phyloP scores from a whole-genome alignment of 2,797 vertebrate genomes.

The Enteromius viviparus region DNA sequence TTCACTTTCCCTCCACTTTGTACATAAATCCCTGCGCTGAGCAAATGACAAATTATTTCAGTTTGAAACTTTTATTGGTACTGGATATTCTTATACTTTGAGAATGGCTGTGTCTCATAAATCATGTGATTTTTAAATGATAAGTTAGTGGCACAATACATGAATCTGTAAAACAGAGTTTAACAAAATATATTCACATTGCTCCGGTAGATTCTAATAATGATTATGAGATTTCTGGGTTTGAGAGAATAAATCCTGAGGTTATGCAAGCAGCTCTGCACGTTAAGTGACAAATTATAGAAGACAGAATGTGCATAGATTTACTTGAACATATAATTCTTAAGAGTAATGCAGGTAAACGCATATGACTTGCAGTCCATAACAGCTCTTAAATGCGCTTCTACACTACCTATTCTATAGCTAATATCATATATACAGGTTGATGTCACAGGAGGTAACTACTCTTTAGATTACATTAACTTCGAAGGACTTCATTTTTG shows the following conservation, averaged over 20 bases:
- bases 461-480: conserved; percentile 5
- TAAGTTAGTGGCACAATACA: conserved; percentile 23
- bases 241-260: conserved; percentile 19
- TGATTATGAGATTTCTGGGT: conserved; percentile 31
- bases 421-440: neutral
- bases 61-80: conserved; percentile 7
- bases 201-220: conserved; percentile 27
- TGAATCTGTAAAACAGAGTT: conserved; percentile 34
- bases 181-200: conserved; percentile 19
- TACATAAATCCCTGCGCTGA: conserved; percentile 11
- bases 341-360: neutral
- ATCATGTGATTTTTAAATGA: conserved; percentile 37
- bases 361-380: neutral
- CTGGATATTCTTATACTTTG: neutral
- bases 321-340: conserved; percentile 3
- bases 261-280: conserved; percentile 25
- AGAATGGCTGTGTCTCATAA: conserved; percentile 2
- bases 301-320: conserved; percentile 1
- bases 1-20: conserved; percentile 6
- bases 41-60: conserved; percentile 30
- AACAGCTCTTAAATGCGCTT: neutral
- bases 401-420: neutral
- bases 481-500: neutral
- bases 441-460: neutral
- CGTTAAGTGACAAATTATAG: conserved; percentile 17